A percentile compares a stretch with the other conserved stretches of the same genome.
phyloP scores from a whole-genome alignment of 2,888 invertebrate genomes.

The Creontiades dilutus region DNA sequence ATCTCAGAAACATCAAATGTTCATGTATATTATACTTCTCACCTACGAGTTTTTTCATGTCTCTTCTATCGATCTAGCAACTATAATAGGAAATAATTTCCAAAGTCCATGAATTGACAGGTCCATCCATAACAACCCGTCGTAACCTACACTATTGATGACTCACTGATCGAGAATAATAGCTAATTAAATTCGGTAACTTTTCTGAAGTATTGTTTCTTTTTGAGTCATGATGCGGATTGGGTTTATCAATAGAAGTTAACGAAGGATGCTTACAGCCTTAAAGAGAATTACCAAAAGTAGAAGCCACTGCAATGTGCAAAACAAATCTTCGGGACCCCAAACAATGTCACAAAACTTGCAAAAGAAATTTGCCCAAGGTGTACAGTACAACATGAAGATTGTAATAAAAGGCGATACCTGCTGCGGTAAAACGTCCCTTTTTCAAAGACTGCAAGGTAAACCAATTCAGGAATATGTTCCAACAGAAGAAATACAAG shows the following conservation, averaged over 20 bases:
- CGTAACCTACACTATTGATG: no score
- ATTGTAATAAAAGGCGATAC: conserved; percentile 19
- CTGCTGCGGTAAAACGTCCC: conserved; percentile 2
- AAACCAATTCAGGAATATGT: not conserved
- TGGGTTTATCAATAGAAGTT: not conserved
- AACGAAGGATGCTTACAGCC: not conserved
- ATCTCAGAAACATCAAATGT: no score
- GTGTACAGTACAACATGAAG: conserved; percentile 38
- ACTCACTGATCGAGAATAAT: no score
- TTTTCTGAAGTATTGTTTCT: no score
- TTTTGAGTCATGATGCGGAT: not conserved
- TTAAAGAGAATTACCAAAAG: conserved; percentile 13
- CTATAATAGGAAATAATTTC: no score
- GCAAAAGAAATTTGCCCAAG: conserved; percentile 31
- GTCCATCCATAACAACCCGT: no score
- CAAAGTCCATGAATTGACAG: no score
- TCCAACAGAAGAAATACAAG: conserved; percentile 17
- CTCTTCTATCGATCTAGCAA: no score
- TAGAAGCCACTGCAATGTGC: not conserved
- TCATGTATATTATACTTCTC: no score
- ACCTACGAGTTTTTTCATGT: no score
- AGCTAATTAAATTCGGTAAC: no score
- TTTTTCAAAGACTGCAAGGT: conserved; percentile 41
- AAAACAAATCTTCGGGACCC: not conserved
- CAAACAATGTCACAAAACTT: conserved; percentile 23